phyloP scores from a whole-genome alignment of 2,113 vertebrate species.

The Thomomys bottae region DNA sequence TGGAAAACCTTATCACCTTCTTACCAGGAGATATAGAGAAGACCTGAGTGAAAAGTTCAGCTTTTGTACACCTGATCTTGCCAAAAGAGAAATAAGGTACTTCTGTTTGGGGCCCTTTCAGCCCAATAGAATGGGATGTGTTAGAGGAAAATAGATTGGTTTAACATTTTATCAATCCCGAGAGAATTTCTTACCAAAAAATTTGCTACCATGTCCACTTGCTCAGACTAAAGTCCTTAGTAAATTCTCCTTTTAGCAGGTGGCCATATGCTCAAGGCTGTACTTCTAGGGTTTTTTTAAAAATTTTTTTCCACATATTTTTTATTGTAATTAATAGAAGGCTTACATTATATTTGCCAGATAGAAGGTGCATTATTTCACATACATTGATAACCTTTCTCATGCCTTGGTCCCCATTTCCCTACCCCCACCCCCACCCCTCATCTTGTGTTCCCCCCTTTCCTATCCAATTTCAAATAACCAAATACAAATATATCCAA shows the following conservation, averaged over 20 bases:
- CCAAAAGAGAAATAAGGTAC: neutral
- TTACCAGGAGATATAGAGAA: neutral
- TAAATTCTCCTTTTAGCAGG: neutral
- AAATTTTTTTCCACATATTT: too few relatives aligned
- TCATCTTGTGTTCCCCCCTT: too few relatives aligned
- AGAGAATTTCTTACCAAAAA: neutral
- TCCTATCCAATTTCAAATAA: too few relatives aligned
- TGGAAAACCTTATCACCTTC: neutral
- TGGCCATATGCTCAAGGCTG: too few relatives aligned
- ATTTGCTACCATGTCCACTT: constrained; percentile 11
- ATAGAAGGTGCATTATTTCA: too few relatives aligned
- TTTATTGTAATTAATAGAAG: too few relatives aligned
- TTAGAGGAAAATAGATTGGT: constrained; percentile 11
- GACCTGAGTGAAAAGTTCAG: neutral
- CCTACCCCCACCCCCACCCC: too few relatives aligned
- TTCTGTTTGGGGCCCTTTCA: neutral
- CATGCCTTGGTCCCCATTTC: too few relatives aligned
- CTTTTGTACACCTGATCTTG: neutral
- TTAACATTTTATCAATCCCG: constrained; percentile 27
- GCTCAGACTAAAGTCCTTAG: neutral
- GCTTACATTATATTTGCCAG: too few relatives aligned
- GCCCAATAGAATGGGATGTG: neutral
- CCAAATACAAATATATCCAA: too few relatives aligned
- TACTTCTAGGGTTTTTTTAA: too few relatives aligned
- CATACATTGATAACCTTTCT: too few relatives aligned